These are phyloP conservation scores for Phaonia tiefii DNA, from an alignment of 2,888 invertebrate species.

Conservation along the genomic window DNA sequence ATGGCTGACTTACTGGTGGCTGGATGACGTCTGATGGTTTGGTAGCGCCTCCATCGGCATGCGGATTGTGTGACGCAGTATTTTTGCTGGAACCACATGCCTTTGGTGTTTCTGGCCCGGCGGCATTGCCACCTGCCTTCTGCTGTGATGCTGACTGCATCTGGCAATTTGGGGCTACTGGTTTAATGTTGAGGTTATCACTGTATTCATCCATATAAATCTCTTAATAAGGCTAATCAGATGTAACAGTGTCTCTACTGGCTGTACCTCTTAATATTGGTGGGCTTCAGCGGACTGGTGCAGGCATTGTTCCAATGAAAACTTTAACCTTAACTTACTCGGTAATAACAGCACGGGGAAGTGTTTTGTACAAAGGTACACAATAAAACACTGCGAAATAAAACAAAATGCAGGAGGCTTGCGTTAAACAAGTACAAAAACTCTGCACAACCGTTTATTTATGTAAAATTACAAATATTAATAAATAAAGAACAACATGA, in stretches of 20 bases:
- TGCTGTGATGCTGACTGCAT: not conserved
- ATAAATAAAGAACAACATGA: too few species aligned
- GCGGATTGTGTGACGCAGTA: not conserved
- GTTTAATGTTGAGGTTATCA: not conserved
- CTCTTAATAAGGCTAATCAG: not conserved
- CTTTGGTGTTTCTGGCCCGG: slow-evolving; percentile 1
- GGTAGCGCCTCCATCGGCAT: not conserved
- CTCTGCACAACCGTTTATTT: too few species aligned
- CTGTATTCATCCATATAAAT: not conserved
- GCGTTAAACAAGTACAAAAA: too few species aligned
- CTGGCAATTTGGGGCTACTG: not conserved
- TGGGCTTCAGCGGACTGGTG: slow-evolving; percentile 14
- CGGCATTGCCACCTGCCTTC: not conserved
- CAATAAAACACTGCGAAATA: too few species aligned
- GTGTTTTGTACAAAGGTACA: too few species aligned
- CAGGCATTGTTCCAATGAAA: too few species aligned
- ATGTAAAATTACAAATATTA: too few species aligned
- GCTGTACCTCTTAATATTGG: slow-evolving; percentile 19
- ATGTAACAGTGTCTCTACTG: slow-evolving; percentile 47
- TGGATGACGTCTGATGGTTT: not conserved
- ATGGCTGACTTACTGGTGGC: not conserved
- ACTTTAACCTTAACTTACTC: too few species aligned
- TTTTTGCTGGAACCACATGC: not conserved
- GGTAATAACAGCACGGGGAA: too few species aligned
- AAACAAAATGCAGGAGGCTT: too few species aligned